phyloP scores from a whole-genome alignment of 2,888 invertebrate genomes.

The Hydrotaea diabolus region DNA sequence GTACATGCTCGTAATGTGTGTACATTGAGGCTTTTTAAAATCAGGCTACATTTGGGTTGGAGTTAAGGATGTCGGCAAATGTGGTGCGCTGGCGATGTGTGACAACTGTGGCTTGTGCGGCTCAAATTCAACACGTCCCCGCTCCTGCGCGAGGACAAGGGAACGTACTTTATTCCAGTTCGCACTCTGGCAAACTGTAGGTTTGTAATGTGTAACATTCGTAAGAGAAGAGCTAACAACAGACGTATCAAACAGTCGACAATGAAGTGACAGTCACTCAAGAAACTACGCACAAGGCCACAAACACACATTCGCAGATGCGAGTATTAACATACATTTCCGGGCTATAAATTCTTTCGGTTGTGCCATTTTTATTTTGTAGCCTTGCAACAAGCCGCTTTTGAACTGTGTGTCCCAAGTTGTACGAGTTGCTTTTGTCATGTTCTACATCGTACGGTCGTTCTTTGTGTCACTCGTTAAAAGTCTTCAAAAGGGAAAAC shows the following conservation, averaged over 20 bases:
- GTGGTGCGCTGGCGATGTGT: slow-evolving; percentile 45
- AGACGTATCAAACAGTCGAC: slow-evolving; percentile 54
- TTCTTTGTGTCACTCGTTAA: slow-evolving; percentile 42
- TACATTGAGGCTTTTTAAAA: slow-evolving; percentile 43
- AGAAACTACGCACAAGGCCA: slow-evolving; percentile 44
- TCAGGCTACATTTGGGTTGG: slow-evolving; percentile 48
- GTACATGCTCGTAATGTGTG: slow-evolving; percentile 16
- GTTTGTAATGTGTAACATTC: slow-evolving; percentile 47
- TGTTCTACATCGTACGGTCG: slow-evolving; percentile 8
- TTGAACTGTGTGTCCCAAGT: slow-evolving; percentile 32
- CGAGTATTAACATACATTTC: slow-evolving; percentile 53
- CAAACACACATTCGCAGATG: slow-evolving; percentile 2
- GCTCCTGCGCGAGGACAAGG: neutral
- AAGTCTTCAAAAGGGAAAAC: slow-evolving; percentile 39
- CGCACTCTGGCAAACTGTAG: slow-evolving; percentile 31
- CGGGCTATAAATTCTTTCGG: slow-evolving; percentile 47
- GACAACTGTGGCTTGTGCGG: slow-evolving; percentile 59
- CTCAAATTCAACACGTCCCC: slow-evolving; percentile 60
- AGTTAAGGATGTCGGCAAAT: slow-evolving; percentile 40
- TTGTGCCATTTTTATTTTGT: slow-evolving; percentile 17
- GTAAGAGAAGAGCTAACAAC: slow-evolving; percentile 43
- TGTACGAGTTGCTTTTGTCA: slow-evolving; percentile 10
- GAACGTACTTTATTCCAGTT: slow-evolving; percentile 17
- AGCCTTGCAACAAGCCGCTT: slow-evolving; percentile 29
- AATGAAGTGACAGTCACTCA: slow-evolving; percentile 57